These are phyloP conservation scores for Peromyscus aztecus DNA, from an alignment of 2,797 vertebrate species.

Conservation along the genomic window DNA sequence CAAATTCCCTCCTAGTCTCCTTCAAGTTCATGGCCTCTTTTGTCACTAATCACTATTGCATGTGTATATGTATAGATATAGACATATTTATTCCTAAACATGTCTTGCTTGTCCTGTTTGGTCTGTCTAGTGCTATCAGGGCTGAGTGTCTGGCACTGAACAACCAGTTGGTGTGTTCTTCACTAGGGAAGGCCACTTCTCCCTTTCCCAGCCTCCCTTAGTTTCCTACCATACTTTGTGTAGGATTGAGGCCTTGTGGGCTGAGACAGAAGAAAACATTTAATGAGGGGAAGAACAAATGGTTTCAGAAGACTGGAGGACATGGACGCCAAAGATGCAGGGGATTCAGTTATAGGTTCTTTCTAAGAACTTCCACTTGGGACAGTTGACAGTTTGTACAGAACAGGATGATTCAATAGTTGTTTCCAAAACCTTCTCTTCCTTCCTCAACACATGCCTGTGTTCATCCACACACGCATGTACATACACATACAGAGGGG, in stretches of 20 bases:
- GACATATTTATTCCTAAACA: neutral
- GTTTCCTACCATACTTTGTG: neutral
- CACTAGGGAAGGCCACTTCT: neutral
- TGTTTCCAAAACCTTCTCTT: neutral
- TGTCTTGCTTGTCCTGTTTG: too few species aligned
- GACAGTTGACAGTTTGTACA: neutral
- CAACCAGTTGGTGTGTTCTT: neutral
- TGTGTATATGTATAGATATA: too few species aligned
- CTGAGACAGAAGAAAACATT: neutral
- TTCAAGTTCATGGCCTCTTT: neutral
- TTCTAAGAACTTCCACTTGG: neutral
- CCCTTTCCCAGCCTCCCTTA: neutral
- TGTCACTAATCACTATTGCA: neutral
- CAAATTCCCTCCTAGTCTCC: too few species aligned
- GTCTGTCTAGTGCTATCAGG: too few species aligned
- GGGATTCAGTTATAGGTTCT: neutral
- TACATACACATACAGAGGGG: too few species aligned
- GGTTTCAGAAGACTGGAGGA: neutral
- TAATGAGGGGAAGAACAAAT: fast-evolving
- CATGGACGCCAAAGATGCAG: neutral
- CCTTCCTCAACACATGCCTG: neutral
- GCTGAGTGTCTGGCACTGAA: neutral
- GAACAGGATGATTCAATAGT: neutral
- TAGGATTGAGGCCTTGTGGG: neutral
- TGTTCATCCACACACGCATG: fast-evolving